phyloP scores from a whole-genome alignment of 2,888 invertebrate genomes.

The Plebejus anna region DNA sequence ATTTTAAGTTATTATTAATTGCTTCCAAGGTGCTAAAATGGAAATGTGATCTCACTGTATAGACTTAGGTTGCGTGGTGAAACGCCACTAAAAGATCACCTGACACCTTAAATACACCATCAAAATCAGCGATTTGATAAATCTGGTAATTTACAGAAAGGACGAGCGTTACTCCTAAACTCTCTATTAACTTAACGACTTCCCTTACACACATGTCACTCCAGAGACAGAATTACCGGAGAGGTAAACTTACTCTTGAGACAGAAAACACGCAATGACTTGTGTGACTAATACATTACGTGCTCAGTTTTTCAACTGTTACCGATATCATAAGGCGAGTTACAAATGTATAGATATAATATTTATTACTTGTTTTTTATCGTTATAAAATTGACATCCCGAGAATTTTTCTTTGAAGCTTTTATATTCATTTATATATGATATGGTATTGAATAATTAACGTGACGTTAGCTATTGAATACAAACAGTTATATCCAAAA shows the following conservation, averaged over 20 bases:
- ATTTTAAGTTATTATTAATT: too few species aligned
- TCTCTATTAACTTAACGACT: not conserved
- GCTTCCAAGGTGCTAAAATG: too few species aligned
- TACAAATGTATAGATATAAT: not conserved
- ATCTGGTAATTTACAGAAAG: slow-evolving; percentile 1
- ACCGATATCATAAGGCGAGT: not conserved
- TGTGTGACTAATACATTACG: not conserved
- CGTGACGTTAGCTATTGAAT: not conserved
- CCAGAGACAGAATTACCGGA: not conserved
- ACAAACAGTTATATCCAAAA: not conserved
- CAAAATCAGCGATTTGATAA: not conserved
- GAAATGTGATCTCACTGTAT: too few species aligned
- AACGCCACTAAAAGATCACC: not conserved
- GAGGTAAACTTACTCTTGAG: not conserved
- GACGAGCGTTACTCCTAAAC: not conserved
- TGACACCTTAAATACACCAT: slow-evolving; percentile 4
- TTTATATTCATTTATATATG: too few species aligned
- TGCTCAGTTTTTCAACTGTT: not conserved
- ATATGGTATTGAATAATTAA: too few species aligned
- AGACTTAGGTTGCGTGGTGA: not conserved
- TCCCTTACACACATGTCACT: not conserved
- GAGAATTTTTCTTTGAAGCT: too few species aligned
- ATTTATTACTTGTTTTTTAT: not conserved
- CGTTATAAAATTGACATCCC: too few species aligned
- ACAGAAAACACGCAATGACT: not conserved